These are phyloP conservation scores for Pluvialis apricaria DNA, from an alignment of 2,113 vertebrate species.

Conservation along the genomic window DNA sequence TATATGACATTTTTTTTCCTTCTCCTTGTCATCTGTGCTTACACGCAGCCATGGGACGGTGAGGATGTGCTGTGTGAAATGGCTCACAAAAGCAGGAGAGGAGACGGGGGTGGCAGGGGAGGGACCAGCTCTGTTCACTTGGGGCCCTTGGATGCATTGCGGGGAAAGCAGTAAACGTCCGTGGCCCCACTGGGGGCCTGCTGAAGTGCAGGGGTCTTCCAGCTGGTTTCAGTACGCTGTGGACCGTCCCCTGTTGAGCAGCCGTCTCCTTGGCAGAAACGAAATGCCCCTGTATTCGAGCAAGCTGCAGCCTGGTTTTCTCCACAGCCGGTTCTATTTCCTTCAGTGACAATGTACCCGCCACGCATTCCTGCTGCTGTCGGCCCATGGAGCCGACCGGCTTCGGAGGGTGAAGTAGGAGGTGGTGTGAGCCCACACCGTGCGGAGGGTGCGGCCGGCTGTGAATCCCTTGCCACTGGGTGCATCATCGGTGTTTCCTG, in stretches of 20 bases:
- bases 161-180: background rate
- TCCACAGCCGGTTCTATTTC: background rate
- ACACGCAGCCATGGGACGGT: fast-evolving
- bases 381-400: background rate
- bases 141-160: background rate
- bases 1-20: background rate
- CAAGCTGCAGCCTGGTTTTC: background rate
- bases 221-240: too few relatives aligned
- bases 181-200: too few relatives aligned
- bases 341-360: background rate
- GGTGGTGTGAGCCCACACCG: background rate
- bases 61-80: background rate
- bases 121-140: background rate
- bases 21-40: background rate
- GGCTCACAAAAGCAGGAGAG: background rate
- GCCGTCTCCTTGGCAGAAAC: background rate
- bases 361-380: fast-evolving
- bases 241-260: background rate
- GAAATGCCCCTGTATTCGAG: background rate
- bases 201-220: background rate
- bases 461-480: background rate
- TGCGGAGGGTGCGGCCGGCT: background rate
- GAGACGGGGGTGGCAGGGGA: fast-evolving
- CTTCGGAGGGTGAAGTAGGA: background rate
- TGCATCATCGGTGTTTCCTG: fast-evolving